Evolutionary conservation across 2,888 invertebrate genomes (phyloP).

Genomic region (Acanthosepion pharaonis): DNA sequence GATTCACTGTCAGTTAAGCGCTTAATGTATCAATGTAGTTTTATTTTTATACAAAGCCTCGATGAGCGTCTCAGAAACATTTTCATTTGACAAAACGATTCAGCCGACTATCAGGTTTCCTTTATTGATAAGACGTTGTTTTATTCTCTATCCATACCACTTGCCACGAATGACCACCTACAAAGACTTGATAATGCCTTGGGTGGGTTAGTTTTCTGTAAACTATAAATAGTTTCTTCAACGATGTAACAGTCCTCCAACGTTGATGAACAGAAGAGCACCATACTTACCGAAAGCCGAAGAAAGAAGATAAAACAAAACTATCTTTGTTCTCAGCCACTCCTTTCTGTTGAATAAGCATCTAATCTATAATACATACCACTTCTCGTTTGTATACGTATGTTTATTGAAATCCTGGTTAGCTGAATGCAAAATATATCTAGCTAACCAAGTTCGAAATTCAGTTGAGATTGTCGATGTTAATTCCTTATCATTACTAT

Average conservation of each 20-base stretch:
- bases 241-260: not conserved
- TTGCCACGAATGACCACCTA: not conserved
- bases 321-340: not conserved
- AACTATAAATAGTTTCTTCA: not conserved
- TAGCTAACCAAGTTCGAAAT: not conserved
- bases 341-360: not conserved
- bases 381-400: not conserved
- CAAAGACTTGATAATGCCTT: not conserved
- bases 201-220: not conserved
- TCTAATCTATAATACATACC: not conserved
- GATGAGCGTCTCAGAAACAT: not conserved
- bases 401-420: not conserved
- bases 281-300: not conserved
- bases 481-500: too few relatives aligned
- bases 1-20: too few relatives aligned
- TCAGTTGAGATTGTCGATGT: too few relatives aligned
- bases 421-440: not conserved
- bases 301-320: not conserved
- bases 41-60: too few relatives aligned
- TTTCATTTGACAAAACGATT: not conserved
- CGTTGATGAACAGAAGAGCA: not conserved
- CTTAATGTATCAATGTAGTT: too few relatives aligned
- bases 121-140: not conserved
- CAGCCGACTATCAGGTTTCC: not conserved
- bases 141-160: not conserved